phyloP scores from a whole-genome alignment of 1,140 invertebrate genomes.

The Platyura marginata region DNA sequence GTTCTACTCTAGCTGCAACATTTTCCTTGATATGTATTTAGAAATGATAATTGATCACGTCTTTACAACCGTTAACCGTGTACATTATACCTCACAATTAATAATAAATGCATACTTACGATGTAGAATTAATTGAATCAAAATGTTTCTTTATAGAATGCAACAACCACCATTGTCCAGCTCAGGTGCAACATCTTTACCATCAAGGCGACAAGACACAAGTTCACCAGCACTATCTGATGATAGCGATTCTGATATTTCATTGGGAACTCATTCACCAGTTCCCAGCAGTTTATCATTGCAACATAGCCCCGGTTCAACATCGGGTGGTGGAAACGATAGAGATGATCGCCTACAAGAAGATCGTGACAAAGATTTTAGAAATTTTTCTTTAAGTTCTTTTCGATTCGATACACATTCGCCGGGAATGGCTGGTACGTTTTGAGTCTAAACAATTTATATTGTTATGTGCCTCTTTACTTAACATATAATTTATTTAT shows the following conservation, averaged over 20 bases:
- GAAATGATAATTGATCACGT: no score
- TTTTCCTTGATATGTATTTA: no score
- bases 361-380: constrained; percentile 22
- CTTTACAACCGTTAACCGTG: no score
- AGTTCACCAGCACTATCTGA: constrained; percentile 23
- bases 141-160: constrained; percentile 11
- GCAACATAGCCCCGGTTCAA: constrained; percentile 23
- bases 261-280: constrained; percentile 31
- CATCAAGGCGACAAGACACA: constrained; percentile 13
- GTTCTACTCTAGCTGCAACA: no score
- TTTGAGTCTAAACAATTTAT: background rate
- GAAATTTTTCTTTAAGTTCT: constrained; percentile 14
- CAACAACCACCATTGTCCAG: constrained; percentile 18
- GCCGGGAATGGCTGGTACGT: background rate
- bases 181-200: constrained; percentile 11
- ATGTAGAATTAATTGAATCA: background rate
- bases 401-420: constrained; percentile 4
- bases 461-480: background rate
- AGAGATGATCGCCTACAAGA: constrained; percentile 19
- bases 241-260: constrained; percentile 32
- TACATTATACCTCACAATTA: no score
- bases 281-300: constrained; percentile 24
- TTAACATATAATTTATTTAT: background rate
- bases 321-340: constrained; percentile 21
- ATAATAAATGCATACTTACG: background rate